Conservation (phyloP, 2,113 vertebrate species). For the Hyaena hyaena region DNA sequence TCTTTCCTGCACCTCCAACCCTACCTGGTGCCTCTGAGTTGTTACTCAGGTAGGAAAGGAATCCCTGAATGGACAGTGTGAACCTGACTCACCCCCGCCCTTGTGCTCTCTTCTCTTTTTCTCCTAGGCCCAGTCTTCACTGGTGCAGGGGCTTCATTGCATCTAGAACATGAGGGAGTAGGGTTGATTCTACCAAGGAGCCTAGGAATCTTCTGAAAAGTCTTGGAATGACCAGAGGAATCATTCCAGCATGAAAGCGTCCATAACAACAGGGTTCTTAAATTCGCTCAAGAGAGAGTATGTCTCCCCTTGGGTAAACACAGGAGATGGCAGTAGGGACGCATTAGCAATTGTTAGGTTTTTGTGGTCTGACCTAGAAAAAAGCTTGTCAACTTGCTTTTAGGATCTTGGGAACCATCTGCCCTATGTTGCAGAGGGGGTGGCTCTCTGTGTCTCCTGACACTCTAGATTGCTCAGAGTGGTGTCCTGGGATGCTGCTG, state of each 20-base stretch:
- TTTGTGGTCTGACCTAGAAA: neutral
- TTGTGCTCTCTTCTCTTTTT: neutral
- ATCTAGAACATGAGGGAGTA: neutral
- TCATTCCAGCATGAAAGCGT: neutral
- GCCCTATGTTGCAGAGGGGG: neutral
- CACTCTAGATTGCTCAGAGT: neutral
- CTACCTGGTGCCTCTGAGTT: neutral
- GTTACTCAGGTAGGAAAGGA: neutral
- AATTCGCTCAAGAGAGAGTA: neutral
- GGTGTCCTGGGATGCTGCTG: neutral
- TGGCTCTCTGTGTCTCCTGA: neutral
- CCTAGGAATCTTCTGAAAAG: neutral
- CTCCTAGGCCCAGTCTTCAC: neutral
- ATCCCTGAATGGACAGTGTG: neutral
- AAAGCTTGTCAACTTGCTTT: neutral
- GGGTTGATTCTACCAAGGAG: neutral
- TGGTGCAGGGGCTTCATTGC: neutral
- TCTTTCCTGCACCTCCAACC: neutral
- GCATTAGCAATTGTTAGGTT: neutral
- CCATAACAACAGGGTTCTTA: neutral
- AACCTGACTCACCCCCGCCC: neutral
- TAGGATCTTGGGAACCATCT: neutral
- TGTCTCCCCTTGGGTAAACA: neutral
- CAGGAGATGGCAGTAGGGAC: neutral
- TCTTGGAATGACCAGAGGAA: neutral